Conservation (phyloP, 2,113 vertebrate species). For the Spilogale gracilis region DNA sequence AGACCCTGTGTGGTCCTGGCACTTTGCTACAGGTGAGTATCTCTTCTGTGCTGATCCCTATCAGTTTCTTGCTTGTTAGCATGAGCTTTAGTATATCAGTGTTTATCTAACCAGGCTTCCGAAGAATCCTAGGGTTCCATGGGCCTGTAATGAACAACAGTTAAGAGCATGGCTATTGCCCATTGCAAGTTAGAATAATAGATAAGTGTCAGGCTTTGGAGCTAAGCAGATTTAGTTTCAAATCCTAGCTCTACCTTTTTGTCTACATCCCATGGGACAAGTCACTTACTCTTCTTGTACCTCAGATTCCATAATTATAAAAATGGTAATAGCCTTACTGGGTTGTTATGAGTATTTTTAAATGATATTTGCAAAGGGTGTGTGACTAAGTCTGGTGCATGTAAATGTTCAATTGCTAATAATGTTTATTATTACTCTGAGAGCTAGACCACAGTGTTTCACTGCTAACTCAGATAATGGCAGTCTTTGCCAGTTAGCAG, state of each 20-base stretch:
- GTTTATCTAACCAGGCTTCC: background rate
- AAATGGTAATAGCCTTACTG: background rate
- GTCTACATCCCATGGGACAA: background rate
- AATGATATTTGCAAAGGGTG: background rate
- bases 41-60: background rate
- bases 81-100: background rate
- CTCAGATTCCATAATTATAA: background rate
- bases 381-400: background rate
- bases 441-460: background rate
- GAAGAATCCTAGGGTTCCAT: background rate
- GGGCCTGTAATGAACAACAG: background rate
- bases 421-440: background rate
- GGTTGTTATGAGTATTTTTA: background rate
- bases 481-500: slow-evolving; percentile 14
- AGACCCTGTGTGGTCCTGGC: background rate
- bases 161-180: background rate
- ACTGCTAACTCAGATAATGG: background rate
- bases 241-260: background rate
- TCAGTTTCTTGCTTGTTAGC: background rate
- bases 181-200: background rate
- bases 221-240: background rate
- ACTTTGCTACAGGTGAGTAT: background rate
- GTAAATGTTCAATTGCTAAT: background rate
- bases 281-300: background rate
- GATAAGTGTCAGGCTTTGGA: background rate